These are phyloP conservation scores for Meandrusa payeni DNA, from an alignment of 2,888 invertebrate species.

Conservation along the genomic window DNA sequence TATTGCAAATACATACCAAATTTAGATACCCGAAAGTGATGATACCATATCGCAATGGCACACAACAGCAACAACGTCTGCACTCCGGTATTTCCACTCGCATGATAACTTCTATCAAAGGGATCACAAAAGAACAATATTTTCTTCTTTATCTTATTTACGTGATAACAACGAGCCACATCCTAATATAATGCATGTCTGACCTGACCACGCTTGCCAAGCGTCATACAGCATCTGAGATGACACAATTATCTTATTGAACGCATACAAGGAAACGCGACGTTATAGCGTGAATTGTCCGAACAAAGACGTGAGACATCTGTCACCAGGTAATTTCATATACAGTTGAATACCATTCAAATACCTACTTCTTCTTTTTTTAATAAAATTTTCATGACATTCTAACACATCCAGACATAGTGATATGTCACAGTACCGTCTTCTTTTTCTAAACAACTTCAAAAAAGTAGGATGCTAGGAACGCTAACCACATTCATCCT, in stretches of 20 bases:
- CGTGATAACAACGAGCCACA: too few species aligned
- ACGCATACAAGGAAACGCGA: slow-evolving; percentile 14
- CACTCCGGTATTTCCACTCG: slow-evolving; percentile 46
- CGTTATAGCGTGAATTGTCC: slow-evolving; percentile 16
- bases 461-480: too few species aligned
- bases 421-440: too few species aligned
- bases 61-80: slow-evolving; percentile 44
- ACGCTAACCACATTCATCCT: too few species aligned
- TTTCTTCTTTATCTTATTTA: too few species aligned
- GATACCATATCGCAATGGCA: slow-evolving; percentile 49
- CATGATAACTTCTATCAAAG: slow-evolving; percentile 29
- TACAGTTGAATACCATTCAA: slow-evolving; percentile 9
- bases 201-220: not conserved
- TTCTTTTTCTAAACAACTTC: too few species aligned
- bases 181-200: not conserved
- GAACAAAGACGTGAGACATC: slow-evolving; percentile 7
- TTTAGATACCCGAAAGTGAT: slow-evolving; percentile 43
- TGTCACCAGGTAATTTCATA: not conserved
- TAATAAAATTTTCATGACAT: too few species aligned
- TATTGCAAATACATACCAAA: slow-evolving; percentile 44
- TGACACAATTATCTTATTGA: slow-evolving; percentile 14
- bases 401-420: too few species aligned
- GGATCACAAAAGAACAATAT: too few species aligned
- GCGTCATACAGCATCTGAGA: slow-evolving; percentile 12
- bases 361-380: too few species aligned